Conservation (phyloP, 2,797 vertebrate species). For the Chromobotia macracanthus region DNA sequence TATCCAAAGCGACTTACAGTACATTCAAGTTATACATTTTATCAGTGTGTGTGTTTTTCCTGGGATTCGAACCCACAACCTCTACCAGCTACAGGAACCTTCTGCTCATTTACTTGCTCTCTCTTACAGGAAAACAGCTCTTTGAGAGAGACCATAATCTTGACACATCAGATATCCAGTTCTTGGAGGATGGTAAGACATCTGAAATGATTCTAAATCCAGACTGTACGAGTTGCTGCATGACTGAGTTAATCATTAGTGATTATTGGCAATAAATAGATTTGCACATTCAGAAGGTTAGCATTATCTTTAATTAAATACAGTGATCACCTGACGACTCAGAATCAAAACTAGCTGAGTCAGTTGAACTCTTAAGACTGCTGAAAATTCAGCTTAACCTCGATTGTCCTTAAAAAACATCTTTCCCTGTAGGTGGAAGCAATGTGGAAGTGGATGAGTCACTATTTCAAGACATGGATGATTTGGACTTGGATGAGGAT, state of each 20-base stretch:
- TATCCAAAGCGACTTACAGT: neutral
- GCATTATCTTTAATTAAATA: too few relatives aligned
- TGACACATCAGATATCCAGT: constrained; percentile 97
- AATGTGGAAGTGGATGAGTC: constrained; percentile 97
- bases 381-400: neutral
- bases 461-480: constrained; percentile 96
- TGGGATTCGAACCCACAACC: too few relatives aligned
- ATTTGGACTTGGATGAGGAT: constrained; percentile 93
- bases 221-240: neutral
- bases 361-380: neutral
- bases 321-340: too few relatives aligned
- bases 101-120: neutral
- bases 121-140: constrained; percentile 88
- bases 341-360: neutral
- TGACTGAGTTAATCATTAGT: neutral
- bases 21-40: too few relatives aligned
- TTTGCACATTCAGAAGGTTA: too few relatives aligned
- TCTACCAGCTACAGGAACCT: neutral
- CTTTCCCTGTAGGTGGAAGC: constrained; percentile 85
- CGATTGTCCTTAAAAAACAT: neutral
- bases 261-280: neutral
- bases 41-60: too few relatives aligned
- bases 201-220: neutral
- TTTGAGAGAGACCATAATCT: constrained; percentile 98
- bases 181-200: constrained; percentile 95